Conservation (phyloP, 2,888 invertebrate genomes). For the Eretmocerus hayati region DNA sequence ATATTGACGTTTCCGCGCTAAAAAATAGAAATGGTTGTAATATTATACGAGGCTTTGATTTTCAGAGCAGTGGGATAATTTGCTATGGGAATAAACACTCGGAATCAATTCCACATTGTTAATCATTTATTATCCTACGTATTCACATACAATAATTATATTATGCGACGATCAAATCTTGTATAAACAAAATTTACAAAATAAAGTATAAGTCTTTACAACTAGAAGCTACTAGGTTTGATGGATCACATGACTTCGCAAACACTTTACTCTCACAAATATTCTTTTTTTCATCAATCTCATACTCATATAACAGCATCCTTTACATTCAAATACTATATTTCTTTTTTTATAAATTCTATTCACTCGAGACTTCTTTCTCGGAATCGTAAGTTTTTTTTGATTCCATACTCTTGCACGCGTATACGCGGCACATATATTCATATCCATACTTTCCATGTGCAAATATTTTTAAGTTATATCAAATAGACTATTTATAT, state of each 20-base stretch:
- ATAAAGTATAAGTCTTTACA: slow-evolving; percentile 48
- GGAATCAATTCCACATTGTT: slow-evolving; percentile 46
- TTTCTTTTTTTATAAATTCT: slow-evolving; percentile 6
- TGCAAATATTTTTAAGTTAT: slow-evolving; percentile 44
- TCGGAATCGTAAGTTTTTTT: too few relatives aligned
- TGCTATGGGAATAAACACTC: too few relatives aligned
- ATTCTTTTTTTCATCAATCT: too few relatives aligned
- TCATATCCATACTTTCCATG: slow-evolving; percentile 30
- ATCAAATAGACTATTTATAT: too few relatives aligned
- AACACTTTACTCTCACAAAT: slow-evolving; percentile 43
- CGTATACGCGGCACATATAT: too few relatives aligned
- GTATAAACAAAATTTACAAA: slow-evolving; percentile 49
- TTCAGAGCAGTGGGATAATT: too few relatives aligned
- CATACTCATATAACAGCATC: too few relatives aligned
- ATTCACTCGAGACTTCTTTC: slow-evolving; percentile 27
- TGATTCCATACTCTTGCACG: too few relatives aligned
- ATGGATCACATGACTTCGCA: slow-evolving; percentile 48
- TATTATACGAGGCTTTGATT: too few relatives aligned
- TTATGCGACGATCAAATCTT: slow-evolving; percentile 48
- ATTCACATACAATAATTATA: slow-evolving; percentile 48
- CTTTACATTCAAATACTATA: not conserved
- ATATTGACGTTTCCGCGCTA: too few relatives aligned
- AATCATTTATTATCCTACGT: slow-evolving; percentile 48
- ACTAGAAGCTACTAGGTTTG: slow-evolving; percentile 47
- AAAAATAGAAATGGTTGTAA: too few relatives aligned